Evolutionary conservation across 2,113 vertebrate genomes (phyloP), one percentile per base, ranked within the genome.

Genomic region (Saiga tatarica): DNA sequence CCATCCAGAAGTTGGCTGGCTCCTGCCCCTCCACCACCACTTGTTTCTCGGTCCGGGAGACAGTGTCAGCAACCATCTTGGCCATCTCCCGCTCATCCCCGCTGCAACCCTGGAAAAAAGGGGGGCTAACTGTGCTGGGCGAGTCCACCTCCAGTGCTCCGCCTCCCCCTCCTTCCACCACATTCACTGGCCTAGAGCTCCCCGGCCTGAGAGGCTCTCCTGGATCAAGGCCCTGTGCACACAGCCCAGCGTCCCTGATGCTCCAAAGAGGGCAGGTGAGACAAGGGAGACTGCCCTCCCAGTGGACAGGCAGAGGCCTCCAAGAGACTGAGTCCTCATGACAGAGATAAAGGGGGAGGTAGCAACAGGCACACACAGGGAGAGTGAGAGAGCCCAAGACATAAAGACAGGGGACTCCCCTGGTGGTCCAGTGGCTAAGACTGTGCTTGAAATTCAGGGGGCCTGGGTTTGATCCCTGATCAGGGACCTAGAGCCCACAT

Each of bases 1-100:
- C 99, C 64, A 99, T 87, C 99, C 99, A 99, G 98, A 99, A 99
- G 78, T 99, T 99, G 0, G 98, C 87, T 0, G 99, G 99, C 89
- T 99, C 99, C 98, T 99, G 99, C n/a, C 99, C 99, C 95, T 99
- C 99, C 0, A 99, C 99, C 0, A 99, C 97, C 84, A 99, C 99
- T 23, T 97, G 98, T 97, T 99, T 99, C 97, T 99, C 99, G 0
- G 98, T 98, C 94, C 97, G 99, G 59, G 99, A 99, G 95, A 99
- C 99, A 45, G 98, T 99, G 83, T 99, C 99, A 0, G 99, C 99
- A 71, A 99, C 99, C 0, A 9, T 96, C 98, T 99, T 99, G 82
- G 98, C 99, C 99, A 99, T 99, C 97, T 99, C 99, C 21, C 99
- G 98, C 91, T 99, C 99, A 0, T 99, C 99, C 4, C 99, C 99